phyloP scores from a whole-genome alignment of 2,888 invertebrate genomes.

The Xanthia icteritia region DNA sequence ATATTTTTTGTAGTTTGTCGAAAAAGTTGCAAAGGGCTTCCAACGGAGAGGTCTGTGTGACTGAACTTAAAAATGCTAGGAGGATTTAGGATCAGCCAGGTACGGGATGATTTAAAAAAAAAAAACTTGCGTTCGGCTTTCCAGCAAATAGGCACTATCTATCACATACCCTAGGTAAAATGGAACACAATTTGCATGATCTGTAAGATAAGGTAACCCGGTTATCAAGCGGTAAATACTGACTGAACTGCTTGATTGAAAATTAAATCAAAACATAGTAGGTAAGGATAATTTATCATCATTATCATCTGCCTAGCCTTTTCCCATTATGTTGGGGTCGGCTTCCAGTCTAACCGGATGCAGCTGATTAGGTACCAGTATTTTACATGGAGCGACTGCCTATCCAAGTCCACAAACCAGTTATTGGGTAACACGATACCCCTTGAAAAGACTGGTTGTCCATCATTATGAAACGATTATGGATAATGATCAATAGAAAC shows the following conservation, averaged over 20 bases:
- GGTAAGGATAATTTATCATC: neutral
- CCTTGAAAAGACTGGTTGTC: neutral
- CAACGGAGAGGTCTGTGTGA: too few species aligned
- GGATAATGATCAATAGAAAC: neutral
- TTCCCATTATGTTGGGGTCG: neutral
- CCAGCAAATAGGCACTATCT: neutral
- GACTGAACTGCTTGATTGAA: neutral
- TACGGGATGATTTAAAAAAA: too few species aligned
- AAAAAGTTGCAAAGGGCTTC: neutral
- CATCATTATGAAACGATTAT: neutral
- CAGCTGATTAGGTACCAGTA: neutral
- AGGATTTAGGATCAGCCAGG: too few species aligned
- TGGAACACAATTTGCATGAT: neutral
- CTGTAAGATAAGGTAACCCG: neutral
- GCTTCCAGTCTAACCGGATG: neutral
- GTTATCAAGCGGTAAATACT: neutral
- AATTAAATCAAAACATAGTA: neutral
- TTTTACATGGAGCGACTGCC: neutral
- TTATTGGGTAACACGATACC: slow-evolving; percentile 1
- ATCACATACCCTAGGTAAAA: neutral
- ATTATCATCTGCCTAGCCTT: too few species aligned
- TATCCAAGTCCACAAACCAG: neutral
- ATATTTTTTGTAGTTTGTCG: slow-evolving; percentile 5
- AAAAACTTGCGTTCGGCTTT: neutral
- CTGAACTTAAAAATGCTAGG: neutral